Evolutionary conservation across 2,113 vertebrate species (phyloP).

Genomic region (Corythornis madagascariensis): DNA sequence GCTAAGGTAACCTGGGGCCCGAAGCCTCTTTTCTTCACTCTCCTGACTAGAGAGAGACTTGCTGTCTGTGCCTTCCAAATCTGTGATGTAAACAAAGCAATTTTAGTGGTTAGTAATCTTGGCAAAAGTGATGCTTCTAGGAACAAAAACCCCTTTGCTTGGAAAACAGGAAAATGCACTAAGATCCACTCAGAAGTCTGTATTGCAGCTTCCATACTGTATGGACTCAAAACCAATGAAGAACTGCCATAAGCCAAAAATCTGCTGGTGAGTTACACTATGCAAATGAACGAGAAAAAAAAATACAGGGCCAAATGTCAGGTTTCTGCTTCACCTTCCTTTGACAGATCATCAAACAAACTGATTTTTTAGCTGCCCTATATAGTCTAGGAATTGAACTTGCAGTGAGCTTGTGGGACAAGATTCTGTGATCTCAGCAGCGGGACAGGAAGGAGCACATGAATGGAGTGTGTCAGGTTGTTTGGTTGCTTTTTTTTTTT

Average conservation of each 20-base stretch:
- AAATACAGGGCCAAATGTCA: background rate
- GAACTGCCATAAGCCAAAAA: background rate
- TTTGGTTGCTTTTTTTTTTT: background rate
- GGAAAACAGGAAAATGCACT: constrained; percentile 51
- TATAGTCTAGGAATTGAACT: background rate
- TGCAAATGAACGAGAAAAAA: background rate
- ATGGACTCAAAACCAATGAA: constrained; percentile 33
- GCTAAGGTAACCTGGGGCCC: background rate
- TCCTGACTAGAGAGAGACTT: constrained; percentile 23
- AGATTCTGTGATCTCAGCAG: background rate
- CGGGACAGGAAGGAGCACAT: background rate
- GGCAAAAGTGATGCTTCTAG: constrained; percentile 59
- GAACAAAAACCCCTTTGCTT: constrained; percentile 33
- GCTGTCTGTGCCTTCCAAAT: constrained; percentile 49
- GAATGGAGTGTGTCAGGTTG: background rate
- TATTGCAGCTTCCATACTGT: background rate
- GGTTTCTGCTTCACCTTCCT: background rate
- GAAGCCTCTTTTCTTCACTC: background rate
- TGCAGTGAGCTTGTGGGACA: background rate
- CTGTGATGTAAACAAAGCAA: constrained; percentile 33
- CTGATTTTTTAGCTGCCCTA: background rate
- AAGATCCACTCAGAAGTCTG: background rate
- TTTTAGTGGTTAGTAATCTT: constrained; percentile 71
- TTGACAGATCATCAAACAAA: background rate
- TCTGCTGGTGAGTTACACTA: background rate